Evolutionary conservation across 2,113 vertebrate species (phyloP).

Genomic region (Balaeniceps rex): DNA sequence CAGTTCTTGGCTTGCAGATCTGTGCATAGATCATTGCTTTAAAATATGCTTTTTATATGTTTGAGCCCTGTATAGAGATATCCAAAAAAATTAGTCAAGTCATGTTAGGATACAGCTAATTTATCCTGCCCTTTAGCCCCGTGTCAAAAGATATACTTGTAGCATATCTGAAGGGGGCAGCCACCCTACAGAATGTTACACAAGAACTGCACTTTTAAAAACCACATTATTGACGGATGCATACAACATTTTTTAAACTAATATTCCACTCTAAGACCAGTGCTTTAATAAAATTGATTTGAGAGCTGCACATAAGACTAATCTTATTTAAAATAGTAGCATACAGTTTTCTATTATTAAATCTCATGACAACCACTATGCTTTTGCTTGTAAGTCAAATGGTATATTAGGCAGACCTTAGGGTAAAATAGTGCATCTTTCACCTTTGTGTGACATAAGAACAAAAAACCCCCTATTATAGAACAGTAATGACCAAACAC

Average conservation of each 20-base stretch:
- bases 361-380: neutral
- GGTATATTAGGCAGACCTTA: neutral
- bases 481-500: neutral
- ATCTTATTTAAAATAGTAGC: neutral
- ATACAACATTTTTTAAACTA: neutral
- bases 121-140: neutral
- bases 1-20: neutral
- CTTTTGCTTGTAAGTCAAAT: neutral
- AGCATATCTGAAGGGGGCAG: neutral
- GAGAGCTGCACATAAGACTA: neutral
- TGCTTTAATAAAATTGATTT: neutral
- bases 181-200: neutral
- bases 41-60: neutral
- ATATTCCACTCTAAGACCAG: neutral
- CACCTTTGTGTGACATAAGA: neutral
- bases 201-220: neutral
- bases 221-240: neutral
- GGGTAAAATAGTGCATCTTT: neutral
- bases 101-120: neutral
- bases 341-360: neutral
- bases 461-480: neutral
- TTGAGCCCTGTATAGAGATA: neutral
- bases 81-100: neutral
- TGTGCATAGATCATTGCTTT: neutral
- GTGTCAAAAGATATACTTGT: neutral